Evolutionary conservation across 1,140 invertebrate genomes (phyloP), one percentile per base, ranked within the genome.

Genomic region (Armadillidium nasatum): DNA sequence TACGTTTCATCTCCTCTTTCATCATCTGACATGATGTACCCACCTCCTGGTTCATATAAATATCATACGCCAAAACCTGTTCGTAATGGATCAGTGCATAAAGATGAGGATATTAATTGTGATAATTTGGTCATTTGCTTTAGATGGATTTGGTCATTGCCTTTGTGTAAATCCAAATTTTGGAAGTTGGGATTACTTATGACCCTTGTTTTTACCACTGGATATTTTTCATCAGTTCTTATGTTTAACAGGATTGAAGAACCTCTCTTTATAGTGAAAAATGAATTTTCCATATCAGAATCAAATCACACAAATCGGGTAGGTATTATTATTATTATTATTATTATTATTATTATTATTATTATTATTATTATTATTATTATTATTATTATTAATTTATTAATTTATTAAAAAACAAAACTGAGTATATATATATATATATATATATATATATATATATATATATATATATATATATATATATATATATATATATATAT

Each of bases 21-120:
- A 60, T 19, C 50, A 60, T 60, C 50, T 60, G 50, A 60, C 50
- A 60, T 60, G 50, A 60, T 60, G 50, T 60, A 60, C 19, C 50
- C 50, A 13, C 50, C 50, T 15, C 50, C 50, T 60, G 50, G 50
- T 7, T 60, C 50, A 13, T 60, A 4, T 19, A 60, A 60, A 60
- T 60, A 60, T 19, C 11, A 19, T 60, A 60, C 50, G 3, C 50
- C 50, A 60, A 60, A 60, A 19, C 50, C 50, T 19, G 19, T 60
- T 60, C 50, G 50, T 15, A 60, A 60, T 60, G 50, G 50, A 60
- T 60, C 50, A 13, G 2, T 19, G 19, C 19, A 19, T 19, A 60
- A 19, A 60, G 50, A 60, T 60, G 50, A 60, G 11, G 50, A 60
- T 19, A 60, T 60, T 60, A 60, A 60, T 19, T 60, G 50, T 7